These are phyloP conservation scores for Eupithecia tripunctaria DNA, from an alignment of 2,888 invertebrate genomes.

Conservation along the genomic window DNA sequence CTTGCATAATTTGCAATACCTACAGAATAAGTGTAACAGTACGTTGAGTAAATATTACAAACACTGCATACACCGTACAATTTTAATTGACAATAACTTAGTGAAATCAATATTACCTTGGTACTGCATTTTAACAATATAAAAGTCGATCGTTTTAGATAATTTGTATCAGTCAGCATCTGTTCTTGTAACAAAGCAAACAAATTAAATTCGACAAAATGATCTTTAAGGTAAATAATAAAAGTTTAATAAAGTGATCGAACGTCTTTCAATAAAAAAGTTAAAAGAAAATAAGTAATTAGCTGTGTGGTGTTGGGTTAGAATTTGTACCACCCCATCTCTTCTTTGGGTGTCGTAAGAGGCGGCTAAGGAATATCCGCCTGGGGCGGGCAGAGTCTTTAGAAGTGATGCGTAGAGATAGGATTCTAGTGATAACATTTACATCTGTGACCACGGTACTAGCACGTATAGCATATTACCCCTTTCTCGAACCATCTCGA, in stretches of 20 bases:
- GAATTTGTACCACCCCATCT: no score
- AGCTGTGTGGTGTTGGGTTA: no score
- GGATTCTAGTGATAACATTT: not conserved
- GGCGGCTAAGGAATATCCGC: no score
- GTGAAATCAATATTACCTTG: slow-evolving; percentile 80
- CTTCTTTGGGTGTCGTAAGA: no score
- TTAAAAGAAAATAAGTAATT: not conserved
- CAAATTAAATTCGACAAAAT: slow-evolving; percentile 56
- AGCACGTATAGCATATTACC: no score
- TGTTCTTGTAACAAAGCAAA: slow-evolving; percentile 57
- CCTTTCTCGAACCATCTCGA: not conserved
- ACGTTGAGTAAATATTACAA: slow-evolving; percentile 69
- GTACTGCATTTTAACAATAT: slow-evolving; percentile 70
- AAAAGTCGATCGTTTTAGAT: slow-evolving; percentile 68
- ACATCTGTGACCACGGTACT: not conserved
- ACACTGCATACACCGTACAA: slow-evolving; percentile 57
- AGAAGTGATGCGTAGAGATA: not conserved
- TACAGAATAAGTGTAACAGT: slow-evolving; percentile 58
- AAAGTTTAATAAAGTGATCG: not conserved
- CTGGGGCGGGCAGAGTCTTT: no score
- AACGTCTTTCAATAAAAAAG: not conserved
- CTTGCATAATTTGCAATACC: slow-evolving; percentile 59
- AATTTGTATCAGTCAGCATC: slow-evolving; percentile 68
- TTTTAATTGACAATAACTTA: slow-evolving; percentile 62
- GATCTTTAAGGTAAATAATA: slow-evolving; percentile 73